Conservation (phyloP, 2,888 invertebrate genomes). For the Spodoptera picta region DNA sequence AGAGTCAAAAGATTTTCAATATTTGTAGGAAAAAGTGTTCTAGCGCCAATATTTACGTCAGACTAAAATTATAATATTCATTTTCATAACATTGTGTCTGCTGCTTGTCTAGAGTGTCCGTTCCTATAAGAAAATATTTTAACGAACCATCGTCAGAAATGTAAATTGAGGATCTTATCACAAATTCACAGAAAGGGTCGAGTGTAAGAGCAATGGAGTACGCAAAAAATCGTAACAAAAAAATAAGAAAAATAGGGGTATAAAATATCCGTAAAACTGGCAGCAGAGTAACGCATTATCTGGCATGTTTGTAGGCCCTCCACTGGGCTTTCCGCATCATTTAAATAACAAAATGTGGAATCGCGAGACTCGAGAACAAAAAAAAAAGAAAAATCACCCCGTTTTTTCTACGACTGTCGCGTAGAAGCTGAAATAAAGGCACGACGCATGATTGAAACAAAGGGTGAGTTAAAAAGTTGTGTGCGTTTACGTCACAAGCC, state of each 20-base stretch:
- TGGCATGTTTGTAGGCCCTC: conserved; percentile 55
- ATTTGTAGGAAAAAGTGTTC: too few relatives aligned
- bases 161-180: conserved; percentile 10
- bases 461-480: conserved; percentile 48
- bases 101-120: not conserved
- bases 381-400: conserved; percentile 63
- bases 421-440: conserved; percentile 45
- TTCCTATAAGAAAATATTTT: conserved; percentile 5
- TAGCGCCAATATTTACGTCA: too few relatives aligned
- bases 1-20: too few relatives aligned
- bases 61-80: too few relatives aligned
- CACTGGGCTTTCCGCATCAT: conserved; percentile 68
- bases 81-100: not conserved
- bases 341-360: conserved; percentile 75
- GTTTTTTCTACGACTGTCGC: conserved; percentile 52
- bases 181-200: conserved; percentile 21
- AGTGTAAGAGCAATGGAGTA: conserved; percentile 14
- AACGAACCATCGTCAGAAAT: conserved; percentile 15
- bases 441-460: conserved; percentile 42
- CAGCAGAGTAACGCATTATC: conserved; percentile 51
- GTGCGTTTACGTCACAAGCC: conserved; percentile 26
- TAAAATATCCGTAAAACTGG: conserved; percentile 40
- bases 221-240: conserved; percentile 34
- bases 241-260: conserved; percentile 28
- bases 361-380: conserved; percentile 42